Evolutionary conservation across 2,797 vertebrate genomes (phyloP).

Genomic region (Threskiornis aethiopicus): DNA sequence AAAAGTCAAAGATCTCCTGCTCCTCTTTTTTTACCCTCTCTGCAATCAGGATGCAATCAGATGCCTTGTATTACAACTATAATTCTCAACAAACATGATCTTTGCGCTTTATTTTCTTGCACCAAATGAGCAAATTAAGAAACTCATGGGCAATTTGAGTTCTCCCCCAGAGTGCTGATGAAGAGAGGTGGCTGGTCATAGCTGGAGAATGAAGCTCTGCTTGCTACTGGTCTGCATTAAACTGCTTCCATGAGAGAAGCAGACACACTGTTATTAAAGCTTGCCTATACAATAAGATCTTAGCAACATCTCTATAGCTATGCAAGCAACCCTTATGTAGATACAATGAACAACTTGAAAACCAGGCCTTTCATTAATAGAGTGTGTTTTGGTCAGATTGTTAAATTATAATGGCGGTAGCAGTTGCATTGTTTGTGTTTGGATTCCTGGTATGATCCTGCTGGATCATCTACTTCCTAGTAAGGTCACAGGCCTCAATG

Average conservation of each 20-base stretch:
- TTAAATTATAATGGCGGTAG: neutral
- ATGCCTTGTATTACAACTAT: neutral
- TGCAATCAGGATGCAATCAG: neutral
- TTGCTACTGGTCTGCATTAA: neutral
- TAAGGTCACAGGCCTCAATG: neutral
- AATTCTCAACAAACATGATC: neutral
- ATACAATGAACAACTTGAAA: neutral
- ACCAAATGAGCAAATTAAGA: neutral
- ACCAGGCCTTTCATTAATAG: neutral
- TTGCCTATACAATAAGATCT: neutral
- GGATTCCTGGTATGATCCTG: neutral
- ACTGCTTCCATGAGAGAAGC: neutral
- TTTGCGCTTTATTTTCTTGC: neutral
- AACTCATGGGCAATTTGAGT: neutral
- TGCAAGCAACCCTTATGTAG: accelerated
- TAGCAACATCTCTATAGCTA: neutral
- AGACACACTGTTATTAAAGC: neutral
- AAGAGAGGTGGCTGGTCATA: neutral
- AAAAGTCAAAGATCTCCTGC: neutral
- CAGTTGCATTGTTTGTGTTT: neutral
- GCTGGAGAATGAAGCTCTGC: neutral
- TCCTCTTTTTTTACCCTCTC: neutral
- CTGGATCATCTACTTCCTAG: neutral
- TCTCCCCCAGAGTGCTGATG: neutral
- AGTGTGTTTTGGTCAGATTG: neutral